phyloP scores from a whole-genome alignment of 2,888 invertebrate genomes.

The Pecten maximus region DNA sequence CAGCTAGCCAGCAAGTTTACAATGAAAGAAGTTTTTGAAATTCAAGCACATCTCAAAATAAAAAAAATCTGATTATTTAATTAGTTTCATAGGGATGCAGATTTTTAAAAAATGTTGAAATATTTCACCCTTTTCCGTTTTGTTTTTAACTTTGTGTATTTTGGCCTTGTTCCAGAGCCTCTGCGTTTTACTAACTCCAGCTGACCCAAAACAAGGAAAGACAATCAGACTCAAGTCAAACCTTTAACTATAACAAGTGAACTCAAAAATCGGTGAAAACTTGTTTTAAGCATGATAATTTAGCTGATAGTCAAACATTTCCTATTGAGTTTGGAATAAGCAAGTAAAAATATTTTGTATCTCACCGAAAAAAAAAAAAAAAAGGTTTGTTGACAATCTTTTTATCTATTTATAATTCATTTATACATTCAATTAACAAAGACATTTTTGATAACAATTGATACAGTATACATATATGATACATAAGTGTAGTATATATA shows the following conservation, averaged over 20 bases:
- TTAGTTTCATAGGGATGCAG: background rate
- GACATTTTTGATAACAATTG: too few relatives aligned
- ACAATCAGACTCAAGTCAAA: background rate
- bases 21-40: background rate
- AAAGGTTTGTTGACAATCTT: too few relatives aligned
- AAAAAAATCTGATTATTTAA: background rate
- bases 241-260: background rate
- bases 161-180: conserved; percentile 21
- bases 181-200: conserved; percentile 16
- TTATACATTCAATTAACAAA: too few relatives aligned
- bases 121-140: conserved; percentile 27
- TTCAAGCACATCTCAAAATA: conserved; percentile 20
- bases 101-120: background rate
- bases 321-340: background rate
- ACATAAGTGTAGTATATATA: background rate
- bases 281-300: background rate
- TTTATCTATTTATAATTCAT: too few relatives aligned
- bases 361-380: background rate
- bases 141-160: conserved; percentile 27
- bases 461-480: background rate
- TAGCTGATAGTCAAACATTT: background rate
- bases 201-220: conserved; percentile 35
- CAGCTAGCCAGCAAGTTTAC: background rate
- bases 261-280: background rate
- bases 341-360: background rate